These are phyloP conservation scores for Synanthedon formicaeformis DNA, from an alignment of 2,888 invertebrate genomes.

Conservation along the genomic window DNA sequence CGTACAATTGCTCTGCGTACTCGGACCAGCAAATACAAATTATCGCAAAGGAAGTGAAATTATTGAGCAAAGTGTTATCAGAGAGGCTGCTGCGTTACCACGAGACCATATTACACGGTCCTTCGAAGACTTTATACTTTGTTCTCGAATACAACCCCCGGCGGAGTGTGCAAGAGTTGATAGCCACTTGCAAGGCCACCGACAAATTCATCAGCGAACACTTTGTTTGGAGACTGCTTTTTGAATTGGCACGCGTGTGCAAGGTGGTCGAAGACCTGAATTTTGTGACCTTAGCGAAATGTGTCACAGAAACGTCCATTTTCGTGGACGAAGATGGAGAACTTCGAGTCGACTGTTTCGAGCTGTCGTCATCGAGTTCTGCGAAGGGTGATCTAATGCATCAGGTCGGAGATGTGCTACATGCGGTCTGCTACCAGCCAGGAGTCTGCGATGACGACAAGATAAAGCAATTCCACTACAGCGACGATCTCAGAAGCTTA, in stretches of 20 bases:
- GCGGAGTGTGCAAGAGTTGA: conserved; percentile 45
- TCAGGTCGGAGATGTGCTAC: conserved; percentile 43
- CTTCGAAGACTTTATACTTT: conserved; percentile 59
- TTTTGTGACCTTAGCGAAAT: conserved; percentile 37
- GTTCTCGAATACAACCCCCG: conserved; percentile 56
- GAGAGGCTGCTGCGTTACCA: conserved; percentile 49
- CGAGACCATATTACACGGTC: conserved; percentile 57
- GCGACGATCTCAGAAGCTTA: conserved; percentile 48
- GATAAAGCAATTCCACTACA: conserved; percentile 36
- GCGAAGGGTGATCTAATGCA: conserved; percentile 23
- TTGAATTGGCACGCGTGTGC: conserved; percentile 43
- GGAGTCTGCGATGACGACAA: conserved; percentile 16
- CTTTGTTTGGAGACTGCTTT: conserved; percentile 53
- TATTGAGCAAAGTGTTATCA: conserved; percentile 42
- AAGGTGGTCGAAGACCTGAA: conserved; percentile 33
- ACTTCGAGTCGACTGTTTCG: conserved; percentile 52
- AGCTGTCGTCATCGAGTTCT: conserved; percentile 17
- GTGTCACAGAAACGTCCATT: conserved; percentile 34
- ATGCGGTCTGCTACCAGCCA: conserved; percentile 26
- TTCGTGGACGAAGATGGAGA: conserved; percentile 44
- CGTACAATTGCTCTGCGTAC: conserved; percentile 54
- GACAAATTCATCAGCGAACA: conserved; percentile 42
- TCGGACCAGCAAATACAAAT: conserved; percentile 55
- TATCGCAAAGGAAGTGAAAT: conserved; percentile 54
- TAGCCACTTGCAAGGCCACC: conserved; percentile 34